A percentile compares a stretch with the other conserved stretches of the same genome.
phyloP scores from a whole-genome alignment of 2,113 vertebrate genomes.

The Cyanocitta stelleri region DNA sequence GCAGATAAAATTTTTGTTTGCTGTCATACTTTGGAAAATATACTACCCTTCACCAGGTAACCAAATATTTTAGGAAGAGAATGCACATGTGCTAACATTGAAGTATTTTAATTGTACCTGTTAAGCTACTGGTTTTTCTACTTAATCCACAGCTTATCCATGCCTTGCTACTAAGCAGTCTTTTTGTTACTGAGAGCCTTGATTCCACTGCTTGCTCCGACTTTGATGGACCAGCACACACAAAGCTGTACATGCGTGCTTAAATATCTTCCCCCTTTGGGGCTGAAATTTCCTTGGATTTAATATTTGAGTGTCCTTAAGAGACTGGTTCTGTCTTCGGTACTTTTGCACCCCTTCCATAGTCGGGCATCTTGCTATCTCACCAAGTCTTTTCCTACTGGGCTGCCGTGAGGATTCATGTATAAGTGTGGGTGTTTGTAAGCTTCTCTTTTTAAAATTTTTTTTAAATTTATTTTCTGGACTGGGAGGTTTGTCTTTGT shows the following conservation, averaged over 20 bases:
- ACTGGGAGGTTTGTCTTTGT: background rate
- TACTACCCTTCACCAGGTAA: background rate
- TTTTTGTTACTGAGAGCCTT: background rate
- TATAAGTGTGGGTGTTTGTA: background rate
- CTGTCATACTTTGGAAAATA: background rate
- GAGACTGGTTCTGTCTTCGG: background rate
- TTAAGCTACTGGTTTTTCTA: background rate
- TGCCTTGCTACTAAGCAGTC: background rate
- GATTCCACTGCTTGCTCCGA: background rate
- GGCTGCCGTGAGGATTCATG: background rate
- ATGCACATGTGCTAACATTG: background rate
- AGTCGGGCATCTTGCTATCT: background rate
- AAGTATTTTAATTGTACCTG: background rate
- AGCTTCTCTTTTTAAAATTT: background rate
- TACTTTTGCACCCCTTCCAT: background rate
- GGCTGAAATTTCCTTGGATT: background rate
- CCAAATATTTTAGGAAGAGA: background rate
- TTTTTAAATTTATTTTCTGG: background rate
- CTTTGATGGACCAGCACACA: background rate
- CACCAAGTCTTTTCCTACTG: background rate
- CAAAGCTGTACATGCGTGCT: background rate
- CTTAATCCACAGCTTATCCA: background rate
- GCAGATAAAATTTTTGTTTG: background rate
- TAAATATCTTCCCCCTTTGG: background rate
- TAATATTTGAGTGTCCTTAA: background rate